Evolutionary conservation across 1,140 invertebrate genomes (phyloP).

Genomic region (Drosophila nebulosa): DNA sequence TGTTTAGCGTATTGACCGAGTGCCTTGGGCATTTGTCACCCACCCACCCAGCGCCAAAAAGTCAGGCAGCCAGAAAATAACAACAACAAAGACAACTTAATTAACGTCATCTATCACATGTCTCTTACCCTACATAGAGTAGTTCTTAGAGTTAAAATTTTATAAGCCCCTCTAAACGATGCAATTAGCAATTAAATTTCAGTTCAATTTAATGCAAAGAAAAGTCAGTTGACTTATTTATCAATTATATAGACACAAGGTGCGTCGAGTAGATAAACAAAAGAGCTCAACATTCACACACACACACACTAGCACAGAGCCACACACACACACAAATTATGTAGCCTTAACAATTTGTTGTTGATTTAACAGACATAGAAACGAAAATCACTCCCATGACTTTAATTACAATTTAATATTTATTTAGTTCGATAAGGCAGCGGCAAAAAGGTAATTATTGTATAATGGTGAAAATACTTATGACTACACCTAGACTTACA

Average conservation of each 20-base stretch:
- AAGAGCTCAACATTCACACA: constrained; percentile 41
- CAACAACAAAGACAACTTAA: constrained; percentile 50
- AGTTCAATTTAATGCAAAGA: constrained; percentile 60
- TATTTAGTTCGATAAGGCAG: constrained; percentile 73
- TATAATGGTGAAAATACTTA: constrained; percentile 54
- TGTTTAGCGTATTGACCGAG: constrained; percentile 17
- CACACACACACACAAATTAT: constrained; percentile 16
- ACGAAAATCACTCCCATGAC: constrained; percentile 70
- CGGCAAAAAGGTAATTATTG: constrained; percentile 58
- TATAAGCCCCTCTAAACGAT: constrained; percentile 61
- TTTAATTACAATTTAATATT: constrained; percentile 80
- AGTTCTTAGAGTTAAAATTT: constrained; percentile 9
- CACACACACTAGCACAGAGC: constrained; percentile 8
- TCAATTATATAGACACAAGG: constrained; percentile 59
- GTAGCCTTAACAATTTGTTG: constrained; percentile 1
- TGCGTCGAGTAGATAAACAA: constrained; percentile 59
- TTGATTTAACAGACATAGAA: constrained; percentile 5
- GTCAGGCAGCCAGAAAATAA: neutral
- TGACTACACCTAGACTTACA: constrained; percentile 57
- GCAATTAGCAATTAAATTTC: constrained; percentile 76
- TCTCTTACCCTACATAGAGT: constrained; percentile 20
- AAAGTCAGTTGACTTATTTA: constrained; percentile 71
- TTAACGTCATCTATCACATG: constrained; percentile 69
- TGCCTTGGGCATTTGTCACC: constrained; percentile 3
- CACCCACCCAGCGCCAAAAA: neutral